A percentile compares a stretch with the other conserved stretches of the same genome.
phyloP scores from a whole-genome alignment of 2,888 invertebrate species.

The Ceratothoa steindachneri region DNA sequence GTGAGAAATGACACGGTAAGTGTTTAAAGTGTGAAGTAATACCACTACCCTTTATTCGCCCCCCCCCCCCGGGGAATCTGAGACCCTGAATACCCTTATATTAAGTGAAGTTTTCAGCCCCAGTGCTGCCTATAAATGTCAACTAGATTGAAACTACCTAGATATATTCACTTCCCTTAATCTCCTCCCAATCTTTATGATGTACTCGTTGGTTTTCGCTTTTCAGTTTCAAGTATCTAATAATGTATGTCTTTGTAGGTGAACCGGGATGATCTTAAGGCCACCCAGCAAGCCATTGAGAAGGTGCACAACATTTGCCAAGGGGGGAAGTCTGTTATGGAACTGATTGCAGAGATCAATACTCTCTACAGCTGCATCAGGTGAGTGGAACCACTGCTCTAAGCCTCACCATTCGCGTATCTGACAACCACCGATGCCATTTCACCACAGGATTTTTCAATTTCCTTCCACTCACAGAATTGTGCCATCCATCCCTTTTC shows the following conservation, averaged over 20 bases:
- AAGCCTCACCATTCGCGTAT: slow-evolving; percentile 24
- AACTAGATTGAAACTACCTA: too few relatives aligned
- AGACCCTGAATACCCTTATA: too few relatives aligned
- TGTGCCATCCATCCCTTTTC: background rate
- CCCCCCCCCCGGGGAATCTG: too few relatives aligned
- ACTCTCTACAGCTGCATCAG: slow-evolving; percentile 84
- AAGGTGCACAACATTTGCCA: slow-evolving; percentile 88
- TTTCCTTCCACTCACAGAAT: background rate
- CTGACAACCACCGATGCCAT: too few relatives aligned
- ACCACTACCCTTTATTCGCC: too few relatives aligned
- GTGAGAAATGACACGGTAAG: too few relatives aligned
- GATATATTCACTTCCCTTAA: too few relatives aligned
- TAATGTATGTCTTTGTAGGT: slow-evolving; percentile 51
- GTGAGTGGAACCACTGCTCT: slow-evolving; percentile 59
- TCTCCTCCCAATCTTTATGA: too few relatives aligned
- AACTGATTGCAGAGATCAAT: slow-evolving; percentile 84
- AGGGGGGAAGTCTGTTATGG: slow-evolving; percentile 85
- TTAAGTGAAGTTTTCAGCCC: too few relatives aligned
- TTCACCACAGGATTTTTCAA: background rate
- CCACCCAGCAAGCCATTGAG: slow-evolving; percentile 85
- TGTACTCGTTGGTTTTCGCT: background rate
- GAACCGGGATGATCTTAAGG: slow-evolving; percentile 85
- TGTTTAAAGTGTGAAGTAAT: too few relatives aligned
- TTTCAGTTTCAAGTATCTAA: background rate
- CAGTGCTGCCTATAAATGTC: too few relatives aligned